phyloP scores from a whole-genome alignment of 2,797 vertebrate genomes.

The Catostomus latipinnis region DNA sequence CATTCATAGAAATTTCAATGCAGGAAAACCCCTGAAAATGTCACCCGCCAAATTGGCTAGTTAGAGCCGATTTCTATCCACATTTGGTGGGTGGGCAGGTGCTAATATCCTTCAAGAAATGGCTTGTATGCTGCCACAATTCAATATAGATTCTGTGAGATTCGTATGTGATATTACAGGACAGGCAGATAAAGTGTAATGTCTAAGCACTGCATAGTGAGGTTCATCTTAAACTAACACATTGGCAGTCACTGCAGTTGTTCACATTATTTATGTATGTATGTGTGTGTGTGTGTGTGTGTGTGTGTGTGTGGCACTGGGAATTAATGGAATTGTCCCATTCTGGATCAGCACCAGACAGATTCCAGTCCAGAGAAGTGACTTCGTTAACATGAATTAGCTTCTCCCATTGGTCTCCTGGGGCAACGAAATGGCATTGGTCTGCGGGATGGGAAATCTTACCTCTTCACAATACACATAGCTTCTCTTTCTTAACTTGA shows the following conservation, averaged over 20 bases:
- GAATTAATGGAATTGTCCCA: conserved; percentile 2
- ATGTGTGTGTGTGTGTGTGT: background rate
- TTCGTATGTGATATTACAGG: background rate
- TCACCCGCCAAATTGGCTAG: no score
- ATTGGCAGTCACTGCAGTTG: conserved; percentile 15
- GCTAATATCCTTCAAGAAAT: no score
- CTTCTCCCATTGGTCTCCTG: background rate
- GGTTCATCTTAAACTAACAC: conserved; percentile 32
- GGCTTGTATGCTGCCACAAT: no score
- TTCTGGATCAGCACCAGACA: conserved; percentile 26
- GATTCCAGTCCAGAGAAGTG: conserved; percentile 18
- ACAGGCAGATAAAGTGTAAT: conserved; percentile 26
- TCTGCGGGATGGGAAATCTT: conserved; percentile 5
- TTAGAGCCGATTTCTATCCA: no score
- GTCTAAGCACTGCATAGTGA: conserved; percentile 21
- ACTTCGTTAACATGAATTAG: conserved; percentile 25
- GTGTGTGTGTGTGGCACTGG: background rate
- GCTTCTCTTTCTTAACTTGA: background rate
- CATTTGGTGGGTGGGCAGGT: no score
- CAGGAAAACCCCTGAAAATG: no score
- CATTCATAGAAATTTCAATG: no score
- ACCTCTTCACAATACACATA: background rate
- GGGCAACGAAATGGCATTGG: conserved; percentile 21
- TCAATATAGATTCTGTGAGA: background rate
- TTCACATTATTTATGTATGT: background rate